phyloP scores from a whole-genome alignment of 1,140 invertebrate species.

The Catajapyx aquilonaris region DNA sequence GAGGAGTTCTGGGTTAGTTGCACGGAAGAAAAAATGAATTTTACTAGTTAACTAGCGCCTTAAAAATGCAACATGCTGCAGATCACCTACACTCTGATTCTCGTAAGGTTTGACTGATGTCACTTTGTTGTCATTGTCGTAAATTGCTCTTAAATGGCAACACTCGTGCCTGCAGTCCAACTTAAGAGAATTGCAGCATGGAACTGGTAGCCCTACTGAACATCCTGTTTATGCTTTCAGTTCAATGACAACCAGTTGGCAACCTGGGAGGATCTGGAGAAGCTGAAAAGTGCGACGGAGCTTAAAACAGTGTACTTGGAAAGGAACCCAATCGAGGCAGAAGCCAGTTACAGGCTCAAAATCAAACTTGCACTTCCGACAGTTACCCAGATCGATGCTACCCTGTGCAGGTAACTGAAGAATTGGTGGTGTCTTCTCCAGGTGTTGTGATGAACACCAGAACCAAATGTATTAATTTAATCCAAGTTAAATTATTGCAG shows the following conservation, averaged over 20 bases:
- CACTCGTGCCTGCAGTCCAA: background rate
- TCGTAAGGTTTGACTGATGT: conserved; percentile 9
- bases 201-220: background rate
- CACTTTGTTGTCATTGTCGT: conserved; percentile 2
- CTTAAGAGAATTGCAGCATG: background rate
- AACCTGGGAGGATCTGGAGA: conserved; percentile 66
- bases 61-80: background rate
- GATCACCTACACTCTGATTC: conserved; percentile 6
- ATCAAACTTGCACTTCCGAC: conserved; percentile 70
- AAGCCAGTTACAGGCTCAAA: conserved; percentile 75
- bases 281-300: conserved; percentile 46
- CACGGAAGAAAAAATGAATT: conserved; percentile 2
- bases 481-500: too few species aligned
- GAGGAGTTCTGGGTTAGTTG: conserved; percentile 85
- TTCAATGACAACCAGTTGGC: conserved; percentile 79
- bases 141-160: background rate
- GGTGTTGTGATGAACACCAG: too few species aligned
- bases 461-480: too few species aligned
- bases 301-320: conserved; percentile 84
- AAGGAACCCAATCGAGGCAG: conserved; percentile 66
- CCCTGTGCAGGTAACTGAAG: conserved; percentile 59
- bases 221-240: conserved; percentile 29
- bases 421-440: too few species aligned
- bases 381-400: conserved; percentile 86
- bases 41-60: background rate